A percentile compares a stretch with the other conserved stretches of the same genome.
Conservation (phyloP, 92 coral and sea anemone genomes). For the Desmophyllum pertusum region DNA sequence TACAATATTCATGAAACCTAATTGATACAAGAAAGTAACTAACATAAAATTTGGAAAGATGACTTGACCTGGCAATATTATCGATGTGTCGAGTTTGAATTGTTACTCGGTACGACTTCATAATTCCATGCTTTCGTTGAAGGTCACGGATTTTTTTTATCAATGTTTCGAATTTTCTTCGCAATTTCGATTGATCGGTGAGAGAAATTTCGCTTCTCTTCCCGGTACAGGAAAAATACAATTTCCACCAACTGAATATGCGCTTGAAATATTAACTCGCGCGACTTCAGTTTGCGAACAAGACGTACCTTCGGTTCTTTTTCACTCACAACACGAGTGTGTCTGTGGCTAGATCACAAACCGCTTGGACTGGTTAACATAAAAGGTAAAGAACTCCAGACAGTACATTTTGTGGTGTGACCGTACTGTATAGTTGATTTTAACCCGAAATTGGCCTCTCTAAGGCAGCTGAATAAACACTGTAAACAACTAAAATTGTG, state of each 20-base stretch:
- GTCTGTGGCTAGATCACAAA: too few species aligned
- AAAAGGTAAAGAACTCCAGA: neutral
- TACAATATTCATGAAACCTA: neutral
- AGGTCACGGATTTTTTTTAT: neutral
- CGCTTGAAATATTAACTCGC: too few species aligned
- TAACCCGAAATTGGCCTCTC: neutral
- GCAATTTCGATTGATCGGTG: neutral
- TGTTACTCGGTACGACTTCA: neutral
- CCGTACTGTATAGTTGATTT: too few species aligned
- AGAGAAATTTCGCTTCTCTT: neutral
- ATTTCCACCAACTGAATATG: too few species aligned
- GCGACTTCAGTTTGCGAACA: neutral
- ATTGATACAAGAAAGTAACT: neutral
- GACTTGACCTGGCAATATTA: neutral
- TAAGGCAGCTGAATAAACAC: neutral
- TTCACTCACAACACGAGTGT: neutral
- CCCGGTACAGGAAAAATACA: too few species aligned
- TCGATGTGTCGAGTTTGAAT: neutral
- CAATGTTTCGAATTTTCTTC: neutral
- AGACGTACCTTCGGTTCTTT: neutral
- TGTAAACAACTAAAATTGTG: neutral
- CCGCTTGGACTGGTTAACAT: too few species aligned
- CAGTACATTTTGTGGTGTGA: slow-evolving; percentile 1
- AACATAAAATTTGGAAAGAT: too few species aligned
- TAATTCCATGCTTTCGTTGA: too few species aligned